Evolutionary conservation across 2,113 vertebrate genomes (phyloP).

Genomic region (Puntigrus tetrazona): DNA sequence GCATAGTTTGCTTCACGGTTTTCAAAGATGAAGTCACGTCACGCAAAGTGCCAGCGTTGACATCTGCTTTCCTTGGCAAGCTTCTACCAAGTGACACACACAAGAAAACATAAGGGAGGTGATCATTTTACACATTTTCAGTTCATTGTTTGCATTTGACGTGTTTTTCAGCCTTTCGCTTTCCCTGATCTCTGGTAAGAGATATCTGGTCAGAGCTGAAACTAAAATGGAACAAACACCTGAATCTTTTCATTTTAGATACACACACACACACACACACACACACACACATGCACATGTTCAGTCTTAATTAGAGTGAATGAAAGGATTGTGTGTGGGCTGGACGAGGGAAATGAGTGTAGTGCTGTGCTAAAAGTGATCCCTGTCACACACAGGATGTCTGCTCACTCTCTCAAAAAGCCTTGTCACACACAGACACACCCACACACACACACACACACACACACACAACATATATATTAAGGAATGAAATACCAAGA

Average conservation of each 20-base stretch:
- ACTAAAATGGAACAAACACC: background rate
- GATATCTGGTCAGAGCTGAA: background rate
- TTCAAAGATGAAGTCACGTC: background rate
- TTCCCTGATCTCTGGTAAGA: background rate
- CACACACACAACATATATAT: conserved; percentile 4
- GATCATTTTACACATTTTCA: background rate
- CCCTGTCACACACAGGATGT: conserved; percentile 60
- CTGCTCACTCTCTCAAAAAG: conserved; percentile 51
- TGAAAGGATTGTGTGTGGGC: conserved; percentile 57
- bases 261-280: background rate
- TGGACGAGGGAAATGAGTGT: conserved; percentile 47
- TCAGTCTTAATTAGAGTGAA: conserved; percentile 56
- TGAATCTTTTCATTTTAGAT: background rate
- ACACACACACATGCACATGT: background rate
- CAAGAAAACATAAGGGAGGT: background rate
- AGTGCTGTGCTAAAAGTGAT: conserved; percentile 55
- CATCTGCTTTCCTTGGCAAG: background rate
- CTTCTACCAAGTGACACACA: background rate
- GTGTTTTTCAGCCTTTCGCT: background rate
- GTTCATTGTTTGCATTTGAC: background rate
- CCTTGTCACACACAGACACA: conserved; percentile 16
- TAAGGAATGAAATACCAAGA: background rate
- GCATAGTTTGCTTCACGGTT: conserved; percentile 3
- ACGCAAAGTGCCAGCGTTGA: background rate
- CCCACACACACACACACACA: conserved; percentile 31